phyloP scores from a whole-genome alignment of 2,113 vertebrate species.

The Cryptotis parvus region DNA sequence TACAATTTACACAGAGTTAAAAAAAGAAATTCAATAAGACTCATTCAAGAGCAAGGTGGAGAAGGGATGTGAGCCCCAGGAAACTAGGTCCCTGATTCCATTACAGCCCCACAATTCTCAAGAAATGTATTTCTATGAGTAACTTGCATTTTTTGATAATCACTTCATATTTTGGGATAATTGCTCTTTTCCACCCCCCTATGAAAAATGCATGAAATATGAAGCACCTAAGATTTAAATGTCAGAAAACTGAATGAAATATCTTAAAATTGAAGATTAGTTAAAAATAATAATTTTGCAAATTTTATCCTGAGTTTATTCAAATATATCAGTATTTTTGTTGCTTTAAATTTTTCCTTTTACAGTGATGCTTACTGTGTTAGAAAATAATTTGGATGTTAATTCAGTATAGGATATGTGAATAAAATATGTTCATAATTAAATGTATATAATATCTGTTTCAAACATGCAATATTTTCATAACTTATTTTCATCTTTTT shows the following conservation, averaged over 20 bases:
- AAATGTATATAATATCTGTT: constrained; percentile 30
- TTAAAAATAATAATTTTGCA: constrained; percentile 13
- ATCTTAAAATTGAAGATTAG: background rate
- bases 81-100: background rate
- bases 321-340: background rate
- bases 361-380: background rate
- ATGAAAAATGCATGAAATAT: constrained; percentile 24
- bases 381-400: constrained; percentile 1
- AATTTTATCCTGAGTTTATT: background rate
- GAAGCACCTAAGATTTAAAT: no score
- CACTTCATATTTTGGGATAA: background rate
- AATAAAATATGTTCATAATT: constrained; percentile 27
- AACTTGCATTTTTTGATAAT: background rate
- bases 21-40: background rate
- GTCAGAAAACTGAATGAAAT: background rate
- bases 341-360: background rate
- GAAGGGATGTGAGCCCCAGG: accelerated
- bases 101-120: background rate
- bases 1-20: background rate
- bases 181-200: background rate
- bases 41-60: background rate
- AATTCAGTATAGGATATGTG: background rate
- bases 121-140: background rate
- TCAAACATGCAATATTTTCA: constrained; percentile 54
- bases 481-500: constrained; percentile 73